Evolutionary conservation across 2,113 vertebrate species (phyloP).

Genomic region (Toxotes chatareus): DNA sequence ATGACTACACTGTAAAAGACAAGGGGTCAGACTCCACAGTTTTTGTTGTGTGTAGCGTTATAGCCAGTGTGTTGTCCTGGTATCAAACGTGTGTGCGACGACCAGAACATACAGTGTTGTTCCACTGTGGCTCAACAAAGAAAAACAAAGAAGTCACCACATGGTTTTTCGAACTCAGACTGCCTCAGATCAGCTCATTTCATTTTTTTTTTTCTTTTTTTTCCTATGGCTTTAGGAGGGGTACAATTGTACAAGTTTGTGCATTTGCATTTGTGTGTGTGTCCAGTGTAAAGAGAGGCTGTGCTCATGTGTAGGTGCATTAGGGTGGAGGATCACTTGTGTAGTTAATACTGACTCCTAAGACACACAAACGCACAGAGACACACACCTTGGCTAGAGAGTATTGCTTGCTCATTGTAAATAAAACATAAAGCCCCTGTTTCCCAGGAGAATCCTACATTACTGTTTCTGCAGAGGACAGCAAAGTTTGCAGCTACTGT

Average conservation of each 20-base stretch:
- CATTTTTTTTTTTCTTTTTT: neutral
- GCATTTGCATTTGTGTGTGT: neutral
- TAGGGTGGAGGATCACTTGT: neutral
- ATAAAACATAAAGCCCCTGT: constrained; percentile 88
- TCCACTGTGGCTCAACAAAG: neutral
- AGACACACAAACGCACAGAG: constrained; percentile 22
- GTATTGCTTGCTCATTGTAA: constrained; percentile 90
- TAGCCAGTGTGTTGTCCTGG: neutral
- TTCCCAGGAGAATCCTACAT: constrained; percentile 75
- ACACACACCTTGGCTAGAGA: constrained; percentile 71
- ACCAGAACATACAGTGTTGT: neutral
- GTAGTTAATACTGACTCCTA: constrained; percentile 3
- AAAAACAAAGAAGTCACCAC: neutral
- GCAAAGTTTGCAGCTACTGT: constrained; percentile 70
- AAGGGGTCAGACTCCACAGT: neutral
- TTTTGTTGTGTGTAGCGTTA: neutral
- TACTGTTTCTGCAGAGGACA: constrained; percentile 81
- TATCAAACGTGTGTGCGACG: neutral
- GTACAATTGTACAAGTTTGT: neutral
- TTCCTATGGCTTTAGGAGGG: neutral
- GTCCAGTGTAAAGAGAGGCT: neutral
- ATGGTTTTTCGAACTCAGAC: neutral
- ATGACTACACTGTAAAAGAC: neutral
- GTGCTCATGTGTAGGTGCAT: neutral
- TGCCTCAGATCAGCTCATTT: too few species aligned